A percentile compares a stretch with the other conserved stretches of the same genome.
Evolutionary conservation across 1,140 invertebrate genomes (phyloP).

Genomic region (Cepaea nemoralis): DNA sequence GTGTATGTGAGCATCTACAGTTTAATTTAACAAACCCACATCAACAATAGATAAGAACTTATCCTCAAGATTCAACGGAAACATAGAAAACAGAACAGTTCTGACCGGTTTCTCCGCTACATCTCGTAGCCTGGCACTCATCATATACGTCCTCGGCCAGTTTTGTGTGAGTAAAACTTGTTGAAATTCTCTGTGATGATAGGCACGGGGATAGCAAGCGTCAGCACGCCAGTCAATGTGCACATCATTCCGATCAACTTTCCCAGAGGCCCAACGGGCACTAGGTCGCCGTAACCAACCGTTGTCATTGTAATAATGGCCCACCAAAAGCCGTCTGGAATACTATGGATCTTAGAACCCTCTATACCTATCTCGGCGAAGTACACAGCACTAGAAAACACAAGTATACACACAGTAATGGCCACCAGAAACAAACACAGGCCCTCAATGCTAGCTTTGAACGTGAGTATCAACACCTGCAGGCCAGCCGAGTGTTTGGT

Average conservation of each 20-base stretch:
- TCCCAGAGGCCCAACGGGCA: slow-evolving; percentile 75
- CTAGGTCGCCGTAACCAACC: slow-evolving; percentile 88
- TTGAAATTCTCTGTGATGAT: slow-evolving; percentile 99
- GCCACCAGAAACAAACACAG: slow-evolving; percentile 70
- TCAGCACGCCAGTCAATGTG: slow-evolving; percentile 94
- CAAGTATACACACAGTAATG: slow-evolving; percentile 69
- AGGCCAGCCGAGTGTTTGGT: slow-evolving; percentile 74
- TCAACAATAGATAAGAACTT: too few relatives aligned
- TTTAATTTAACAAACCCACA: too few relatives aligned
- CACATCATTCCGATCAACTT: slow-evolving; percentile 97
- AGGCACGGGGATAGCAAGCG: slow-evolving; percentile 95
- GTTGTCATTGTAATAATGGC: slow-evolving; percentile 99
- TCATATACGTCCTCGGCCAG: slow-evolving; percentile 60
- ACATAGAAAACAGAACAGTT: too few relatives aligned
- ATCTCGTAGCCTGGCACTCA: too few relatives aligned
- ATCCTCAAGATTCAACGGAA: too few relatives aligned
- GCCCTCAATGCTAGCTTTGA: slow-evolving; percentile 71
- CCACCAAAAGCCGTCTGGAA: slow-evolving; percentile 98
- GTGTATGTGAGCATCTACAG: too few relatives aligned
- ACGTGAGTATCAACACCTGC: slow-evolving; percentile 73
- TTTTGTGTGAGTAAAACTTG: slow-evolving; percentile 90
- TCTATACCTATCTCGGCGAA: slow-evolving; percentile 68
- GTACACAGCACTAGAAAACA: slow-evolving; percentile 72
- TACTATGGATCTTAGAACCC: slow-evolving; percentile 77
- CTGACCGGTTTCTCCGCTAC: too few relatives aligned